Base-by-base conservation (phyloP, 2,888 invertebrate species). In the Sceliomorpha sp. region DNA sequence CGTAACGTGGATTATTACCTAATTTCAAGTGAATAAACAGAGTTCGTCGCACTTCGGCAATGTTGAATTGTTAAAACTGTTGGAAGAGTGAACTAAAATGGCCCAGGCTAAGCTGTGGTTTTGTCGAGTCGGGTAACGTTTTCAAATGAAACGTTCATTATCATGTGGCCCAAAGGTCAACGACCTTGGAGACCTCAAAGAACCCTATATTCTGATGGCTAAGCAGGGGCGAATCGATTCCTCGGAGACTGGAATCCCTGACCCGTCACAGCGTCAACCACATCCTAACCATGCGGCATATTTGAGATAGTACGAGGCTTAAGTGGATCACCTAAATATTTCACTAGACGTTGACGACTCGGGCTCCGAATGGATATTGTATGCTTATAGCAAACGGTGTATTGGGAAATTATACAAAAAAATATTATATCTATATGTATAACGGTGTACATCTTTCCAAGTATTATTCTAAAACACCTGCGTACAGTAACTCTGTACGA, bases 201-300 rank as follows among this genome's bases (percentile, higher is more conserved):
- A 64, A 62, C 45, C 53, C 62, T 42, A 44, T 53, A 66, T 50
- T 24, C 60, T 34, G 59, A 64, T 56, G 59, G 55, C 24, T 36
- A 60, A 64, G 63, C 69, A 70, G 66, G 56, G 56, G 47, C 59
- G 63, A 68, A 70, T 76, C 70, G 68, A 72, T 64, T 60, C 62
- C 70, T 68, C 31, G 14, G 64, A 70, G 64, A 60, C 60, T 36
- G 70, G 45, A 66, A 70, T 66, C 56, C 47, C 60, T 66, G 70
- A 66, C 64, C 60, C 70, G 59, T 70, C 60, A 58, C 47, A 62
- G 50, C 60, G 44, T 40, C 60, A 53, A 55, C 60, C 60, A 58
- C 48, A 66, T 64, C 50, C 60, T 36, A 51, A 66, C 53, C 60
- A 48, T 64, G 34, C 47, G 45, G 60, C 50, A 60, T 66, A 66